phyloP scores from a whole-genome alignment of 2,113 vertebrate species.

The Eidolon helvum region DNA sequence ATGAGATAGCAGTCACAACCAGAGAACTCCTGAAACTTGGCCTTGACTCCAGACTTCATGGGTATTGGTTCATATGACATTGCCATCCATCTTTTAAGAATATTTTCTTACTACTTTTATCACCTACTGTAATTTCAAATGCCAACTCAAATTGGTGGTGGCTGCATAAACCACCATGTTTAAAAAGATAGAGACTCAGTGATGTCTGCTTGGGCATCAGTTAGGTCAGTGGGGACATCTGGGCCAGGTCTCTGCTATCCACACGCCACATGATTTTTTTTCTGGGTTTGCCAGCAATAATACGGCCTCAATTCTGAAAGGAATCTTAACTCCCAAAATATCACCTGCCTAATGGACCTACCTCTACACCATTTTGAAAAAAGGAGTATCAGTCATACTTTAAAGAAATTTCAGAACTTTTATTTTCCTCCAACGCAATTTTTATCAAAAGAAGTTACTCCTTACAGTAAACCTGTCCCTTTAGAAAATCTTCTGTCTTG shows the following conservation, averaged over 20 bases:
- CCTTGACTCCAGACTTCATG: neutral
- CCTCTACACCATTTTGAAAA: neutral
- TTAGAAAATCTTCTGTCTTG: neutral
- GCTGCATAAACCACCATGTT: neutral
- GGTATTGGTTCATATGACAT: too few relatives aligned
- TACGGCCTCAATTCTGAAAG: neutral
- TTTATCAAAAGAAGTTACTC: neutral
- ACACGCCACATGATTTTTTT: rapidly evolving
- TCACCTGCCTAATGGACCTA: neutral
- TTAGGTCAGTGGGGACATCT: rapidly evolving
- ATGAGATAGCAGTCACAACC: neutral
- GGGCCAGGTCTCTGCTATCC: neutral
- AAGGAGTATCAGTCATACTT: neutral
- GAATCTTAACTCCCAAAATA: neutral
- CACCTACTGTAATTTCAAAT: neutral
- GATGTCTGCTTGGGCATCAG: neutral
- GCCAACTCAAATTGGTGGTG: neutral
- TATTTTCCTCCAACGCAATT: neutral
- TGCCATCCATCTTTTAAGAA: neutral
- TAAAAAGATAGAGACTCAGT: neutral
- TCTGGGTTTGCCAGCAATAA: neutral
- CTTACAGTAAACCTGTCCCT: neutral
- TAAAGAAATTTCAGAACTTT: neutral
- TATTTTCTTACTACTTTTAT: neutral
- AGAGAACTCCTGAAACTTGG: neutral